A percentile compares a stretch with the other conserved stretches of the same genome.
These are phyloP conservation scores for Anarsia innoxiella DNA, from an alignment of 2,888 invertebrate species.

Conservation along the genomic window DNA sequence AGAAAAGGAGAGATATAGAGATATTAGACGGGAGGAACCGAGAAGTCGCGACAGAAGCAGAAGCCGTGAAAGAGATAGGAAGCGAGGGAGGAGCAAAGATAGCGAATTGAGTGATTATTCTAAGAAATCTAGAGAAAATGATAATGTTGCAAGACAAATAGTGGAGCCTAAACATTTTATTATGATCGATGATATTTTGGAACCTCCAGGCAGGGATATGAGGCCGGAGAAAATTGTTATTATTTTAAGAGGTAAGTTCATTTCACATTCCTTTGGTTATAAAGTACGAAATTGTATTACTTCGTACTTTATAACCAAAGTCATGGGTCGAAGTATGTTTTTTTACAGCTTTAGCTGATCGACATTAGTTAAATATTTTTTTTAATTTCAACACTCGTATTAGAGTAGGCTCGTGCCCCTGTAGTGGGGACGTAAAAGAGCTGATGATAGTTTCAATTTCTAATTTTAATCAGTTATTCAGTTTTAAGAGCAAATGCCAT, in stretches of 20 bases:
- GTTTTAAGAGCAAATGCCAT: too few species aligned
- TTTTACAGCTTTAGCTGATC: too few species aligned
- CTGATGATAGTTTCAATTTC: too few species aligned
- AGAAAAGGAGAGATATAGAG: constrained; percentile 21
- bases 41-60: constrained; percentile 36
- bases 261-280: too few species aligned
- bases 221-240: constrained; percentile 90
- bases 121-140: constrained; percentile 41
- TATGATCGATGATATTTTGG: constrained; percentile 88
- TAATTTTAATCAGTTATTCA: too few species aligned
- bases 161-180: constrained; percentile 52
- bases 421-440: too few species aligned
- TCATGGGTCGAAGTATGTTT: too few species aligned
- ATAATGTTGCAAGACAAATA: constrained; percentile 24
- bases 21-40: constrained; percentile 24
- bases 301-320: too few species aligned
- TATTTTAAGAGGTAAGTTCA: constrained; percentile 84
- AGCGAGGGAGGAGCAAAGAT: constrained; percentile 50
- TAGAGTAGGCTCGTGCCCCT: too few species aligned
- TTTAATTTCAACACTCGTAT: too few species aligned
- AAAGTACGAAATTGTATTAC: too few species aligned
- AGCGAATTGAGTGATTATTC: constrained; percentile 32
- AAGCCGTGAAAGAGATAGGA: constrained; percentile 47
- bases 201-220: constrained; percentile 84
- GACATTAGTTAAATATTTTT: too few species aligned